Evolutionary conservation across 2,113 vertebrate species (phyloP), one percentile per base, ranked within the genome.

Genomic region (Uropsilus gracilis): DNA sequence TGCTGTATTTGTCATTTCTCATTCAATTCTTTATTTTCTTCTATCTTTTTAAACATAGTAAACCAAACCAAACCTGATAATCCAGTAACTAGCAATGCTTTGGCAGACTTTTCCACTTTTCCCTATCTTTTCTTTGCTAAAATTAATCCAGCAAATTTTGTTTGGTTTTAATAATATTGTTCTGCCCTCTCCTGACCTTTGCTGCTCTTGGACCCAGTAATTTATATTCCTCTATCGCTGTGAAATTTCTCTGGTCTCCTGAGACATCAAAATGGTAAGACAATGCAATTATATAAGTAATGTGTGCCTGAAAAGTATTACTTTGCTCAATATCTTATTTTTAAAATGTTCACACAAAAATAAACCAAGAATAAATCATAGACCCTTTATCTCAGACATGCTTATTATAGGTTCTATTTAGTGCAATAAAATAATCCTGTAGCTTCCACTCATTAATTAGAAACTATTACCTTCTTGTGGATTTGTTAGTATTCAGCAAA

Each of bases 391-490:
- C 37, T 1, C 17, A 48, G 61, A 87, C 30, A 57, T n/a, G 55
- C 64, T 86, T 76, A 28, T 61, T 64, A 34, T 4, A 85, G 22
- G 37, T 0, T 20, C 13, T 80, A 61, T 63, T 75, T 89, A 59
- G 8, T 32, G 8, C 11, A 64, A 89, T 55, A 50, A 80, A 83
- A 37, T 30, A 50, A 68, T 46, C 28, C 24, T 37, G 20, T 89
- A 6, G 84, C 63, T 94, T 90, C 75, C 50, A 95, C 63, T 76
- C 11, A 32, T 78, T 95, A 90, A 72, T 82, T 77, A 87, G 42
- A 77, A 94, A 39, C 44, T 88, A 50, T 75, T 91, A 16, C 6
- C 77, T 59, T 88, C 64, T 72, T 55, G 22, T 63, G n/a, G 59
- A 78, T 76, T 68, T 81, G 6, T 82, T 78, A 93, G 73, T 17